These are phyloP conservation scores for Lasioglossum albipes DNA, from an alignment of 1,140 invertebrate genomes.

Conservation along the genomic window DNA sequence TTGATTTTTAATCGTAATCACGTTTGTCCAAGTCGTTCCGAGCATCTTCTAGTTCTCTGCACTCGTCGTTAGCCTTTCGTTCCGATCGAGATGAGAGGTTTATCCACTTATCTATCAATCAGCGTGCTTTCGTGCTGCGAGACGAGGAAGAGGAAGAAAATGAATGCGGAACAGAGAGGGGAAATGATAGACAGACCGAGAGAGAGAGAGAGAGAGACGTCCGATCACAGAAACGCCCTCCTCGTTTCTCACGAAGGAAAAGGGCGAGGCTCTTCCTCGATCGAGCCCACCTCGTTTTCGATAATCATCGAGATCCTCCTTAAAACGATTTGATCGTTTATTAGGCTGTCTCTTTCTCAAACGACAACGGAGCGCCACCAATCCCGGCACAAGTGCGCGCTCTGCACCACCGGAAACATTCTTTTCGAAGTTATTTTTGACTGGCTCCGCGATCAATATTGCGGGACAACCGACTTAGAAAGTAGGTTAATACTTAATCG, in stretches of 20 bases:
- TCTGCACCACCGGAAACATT: too few relatives aligned
- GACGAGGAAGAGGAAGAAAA: too few relatives aligned
- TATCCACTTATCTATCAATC: background rate
- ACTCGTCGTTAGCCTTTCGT: background rate
- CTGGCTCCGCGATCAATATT: background rate
- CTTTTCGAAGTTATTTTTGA: background rate
- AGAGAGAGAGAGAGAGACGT: background rate
- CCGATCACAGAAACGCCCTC: conserved; percentile 29
- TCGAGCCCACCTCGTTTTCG: conserved; percentile 49
- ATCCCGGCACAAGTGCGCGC: too few relatives aligned
- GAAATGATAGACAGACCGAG: background rate
- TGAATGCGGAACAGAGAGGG: too few relatives aligned
- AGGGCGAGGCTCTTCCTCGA: conserved; percentile 39
- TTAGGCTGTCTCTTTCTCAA: background rate
- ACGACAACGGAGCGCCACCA: too few relatives aligned
- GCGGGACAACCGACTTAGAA: conserved; percentile 1
- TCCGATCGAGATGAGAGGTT: background rate
- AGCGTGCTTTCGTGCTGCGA: background rate
- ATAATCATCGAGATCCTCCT: conserved; percentile 54
- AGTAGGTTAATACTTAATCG: conserved; percentile 45
- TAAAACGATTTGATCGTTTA: conserved; percentile 23
- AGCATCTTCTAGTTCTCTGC: conserved; percentile 2
- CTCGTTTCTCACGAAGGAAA: conserved; percentile 45
- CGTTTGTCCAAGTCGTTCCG: too few relatives aligned
- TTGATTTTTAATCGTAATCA: too few relatives aligned